Evolutionary conservation across 2,113 vertebrate species (phyloP).

Genomic region (Girardinichthys multiradiatus): DNA sequence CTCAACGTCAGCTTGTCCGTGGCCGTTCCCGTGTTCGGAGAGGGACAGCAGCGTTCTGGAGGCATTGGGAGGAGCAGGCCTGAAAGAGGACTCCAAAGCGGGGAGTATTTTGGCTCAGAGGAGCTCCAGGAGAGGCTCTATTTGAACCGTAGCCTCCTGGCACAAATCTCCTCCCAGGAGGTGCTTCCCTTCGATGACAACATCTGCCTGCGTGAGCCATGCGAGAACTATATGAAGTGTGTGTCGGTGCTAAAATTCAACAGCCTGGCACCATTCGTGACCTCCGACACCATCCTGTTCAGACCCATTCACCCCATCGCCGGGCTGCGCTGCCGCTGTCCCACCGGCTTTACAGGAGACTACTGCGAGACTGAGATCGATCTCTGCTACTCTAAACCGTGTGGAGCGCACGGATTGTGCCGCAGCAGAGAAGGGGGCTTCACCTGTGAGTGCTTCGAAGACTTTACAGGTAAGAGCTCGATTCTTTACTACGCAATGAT

Average conservation of each 20-base stretch:
- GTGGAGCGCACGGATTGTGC: constrained; percentile 87
- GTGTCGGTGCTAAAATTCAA: constrained; percentile 94
- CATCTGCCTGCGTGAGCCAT: constrained; percentile 94
- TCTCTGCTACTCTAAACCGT: constrained; percentile 95
- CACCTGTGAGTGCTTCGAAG: constrained; percentile 90
- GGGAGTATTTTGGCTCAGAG: constrained; percentile 88
- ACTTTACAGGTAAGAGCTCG: constrained; percentile 87
- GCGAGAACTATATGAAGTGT: constrained; percentile 98
- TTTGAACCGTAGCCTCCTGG: constrained; percentile 92
- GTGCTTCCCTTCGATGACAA: constrained; percentile 98
- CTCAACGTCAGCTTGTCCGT: constrained; percentile 96
- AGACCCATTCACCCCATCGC: constrained; percentile 94
- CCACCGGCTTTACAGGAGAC: constrained; percentile 91
- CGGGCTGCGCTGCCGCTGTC: constrained; percentile 93
- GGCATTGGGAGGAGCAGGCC: constrained; percentile 41
- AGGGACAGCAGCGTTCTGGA: constrained; percentile 9
- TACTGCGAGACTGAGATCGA: constrained; percentile 97
- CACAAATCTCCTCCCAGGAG: constrained; percentile 86
- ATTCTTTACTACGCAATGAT: neutral
- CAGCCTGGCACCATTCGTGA: constrained; percentile 93
- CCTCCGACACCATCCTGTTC: constrained; percentile 93
- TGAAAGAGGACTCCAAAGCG: constrained; percentile 8
- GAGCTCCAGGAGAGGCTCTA: constrained; percentile 95
- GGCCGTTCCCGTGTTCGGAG: constrained; percentile 70
- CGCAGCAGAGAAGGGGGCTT: constrained; percentile 91